Evolutionary conservation across 2,888 invertebrate species (phyloP).

Genomic region (Gymnoscelis rufifasciata): DNA sequence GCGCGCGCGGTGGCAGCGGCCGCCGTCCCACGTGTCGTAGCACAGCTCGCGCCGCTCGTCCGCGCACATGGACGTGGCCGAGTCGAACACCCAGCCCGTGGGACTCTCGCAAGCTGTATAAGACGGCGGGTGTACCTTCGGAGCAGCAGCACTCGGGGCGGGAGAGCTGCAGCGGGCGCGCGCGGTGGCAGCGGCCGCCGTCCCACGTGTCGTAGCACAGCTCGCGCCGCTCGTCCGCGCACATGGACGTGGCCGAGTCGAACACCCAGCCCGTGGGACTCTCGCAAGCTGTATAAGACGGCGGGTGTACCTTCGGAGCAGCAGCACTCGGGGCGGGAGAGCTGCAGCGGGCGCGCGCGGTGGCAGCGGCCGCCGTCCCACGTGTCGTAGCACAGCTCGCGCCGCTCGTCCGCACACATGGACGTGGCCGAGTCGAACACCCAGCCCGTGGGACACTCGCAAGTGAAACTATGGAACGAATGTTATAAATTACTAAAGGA

Average conservation of each 20-base stretch:
- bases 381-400: conserved; percentile 86
- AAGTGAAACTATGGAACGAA: conserved; percentile 76
- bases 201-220: conserved; percentile 83
- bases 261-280: conserved; percentile 87
- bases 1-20: no score
- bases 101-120: conserved; percentile 92
- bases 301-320: conserved; percentile 72
- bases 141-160: conserved; percentile 73
- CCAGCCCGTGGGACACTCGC: conserved; percentile 89
- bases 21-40: conserved; percentile 78
- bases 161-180: no score
- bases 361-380: conserved; percentile 63
- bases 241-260: conserved; percentile 83
- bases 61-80: conserved; percentile 83
- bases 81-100: conserved; percentile 84
- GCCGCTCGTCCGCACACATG: conserved; percentile 86
- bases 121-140: no score
- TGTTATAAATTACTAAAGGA: no score
- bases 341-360: conserved; percentile 56
- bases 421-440: conserved; percentile 82
- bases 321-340: conserved; percentile 63
- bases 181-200: conserved; percentile 59
- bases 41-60: conserved; percentile 86
- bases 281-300: no score
- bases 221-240: conserved; percentile 87